Evolutionary conservation across 2,113 vertebrate genomes (phyloP).

Genomic region (Myotis brandtii): DNA sequence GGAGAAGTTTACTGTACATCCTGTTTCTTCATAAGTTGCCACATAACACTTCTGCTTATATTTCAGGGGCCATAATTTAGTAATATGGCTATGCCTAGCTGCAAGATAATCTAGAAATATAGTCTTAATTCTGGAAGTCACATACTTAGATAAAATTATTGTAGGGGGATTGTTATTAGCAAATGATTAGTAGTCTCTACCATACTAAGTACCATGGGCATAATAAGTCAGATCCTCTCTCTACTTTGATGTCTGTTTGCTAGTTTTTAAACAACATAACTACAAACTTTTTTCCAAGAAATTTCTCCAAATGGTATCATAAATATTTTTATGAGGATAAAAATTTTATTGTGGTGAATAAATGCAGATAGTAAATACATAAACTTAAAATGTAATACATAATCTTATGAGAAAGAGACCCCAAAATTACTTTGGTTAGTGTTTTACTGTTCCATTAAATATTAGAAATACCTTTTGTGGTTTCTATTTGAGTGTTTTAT

Average conservation of each 20-base stretch:
- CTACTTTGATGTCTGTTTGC: neutral
- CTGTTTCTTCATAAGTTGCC: neutral
- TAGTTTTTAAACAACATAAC: neutral
- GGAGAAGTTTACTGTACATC: neutral
- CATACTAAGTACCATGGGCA: neutral
- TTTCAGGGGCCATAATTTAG: neutral
- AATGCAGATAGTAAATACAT: neutral
- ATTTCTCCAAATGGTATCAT: neutral
- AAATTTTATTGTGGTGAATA: neutral
- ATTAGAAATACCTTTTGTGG: neutral
- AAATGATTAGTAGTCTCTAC: neutral
- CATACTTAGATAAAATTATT: neutral
- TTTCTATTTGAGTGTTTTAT: neutral
- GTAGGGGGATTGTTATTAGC: neutral
- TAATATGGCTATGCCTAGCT: neutral
- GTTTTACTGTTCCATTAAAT: neutral
- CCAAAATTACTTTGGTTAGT: neutral
- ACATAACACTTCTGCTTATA: neutral
- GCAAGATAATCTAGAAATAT: neutral
- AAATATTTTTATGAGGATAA: slow-evolving; percentile 24
- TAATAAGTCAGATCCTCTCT: neutral
- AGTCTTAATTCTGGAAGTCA: neutral
- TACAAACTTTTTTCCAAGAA: neutral
- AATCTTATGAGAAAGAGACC: neutral
- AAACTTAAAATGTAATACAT: neutral